These are phyloP conservation scores for Papilio xuthus DNA, from an alignment of 1,140 invertebrate genomes.

Conservation along the genomic window DNA sequence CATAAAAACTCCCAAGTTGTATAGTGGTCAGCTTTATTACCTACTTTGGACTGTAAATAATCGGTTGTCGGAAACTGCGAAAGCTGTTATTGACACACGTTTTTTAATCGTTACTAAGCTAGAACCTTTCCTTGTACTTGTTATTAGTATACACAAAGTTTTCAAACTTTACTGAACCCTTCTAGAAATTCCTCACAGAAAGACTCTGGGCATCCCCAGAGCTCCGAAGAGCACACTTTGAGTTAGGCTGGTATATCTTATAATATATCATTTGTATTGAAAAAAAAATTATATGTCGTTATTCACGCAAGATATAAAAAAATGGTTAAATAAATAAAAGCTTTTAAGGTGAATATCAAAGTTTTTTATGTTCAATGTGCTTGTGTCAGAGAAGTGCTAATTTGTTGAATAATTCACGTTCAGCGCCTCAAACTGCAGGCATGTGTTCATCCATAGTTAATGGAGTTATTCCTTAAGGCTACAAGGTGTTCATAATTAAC, in stretches of 20 bases:
- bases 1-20: background rate
- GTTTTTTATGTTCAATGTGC: constrained; percentile 1
- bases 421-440: background rate
- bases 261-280: no score
- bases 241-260: no score
- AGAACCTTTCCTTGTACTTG: no score
- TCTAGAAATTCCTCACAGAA: no score
- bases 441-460: background rate
- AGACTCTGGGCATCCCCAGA: no score
- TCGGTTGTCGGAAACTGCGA: background rate
- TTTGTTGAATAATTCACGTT: constrained; percentile 32
- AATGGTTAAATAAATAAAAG: background rate
- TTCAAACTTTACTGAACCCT: no score
- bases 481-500: constrained; percentile 51
- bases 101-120: no score
- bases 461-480: constrained; percentile 29
- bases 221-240: no score
- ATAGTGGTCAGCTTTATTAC: background rate
- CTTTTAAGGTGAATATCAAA: background rate
- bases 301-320: background rate
- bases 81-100: background rate
- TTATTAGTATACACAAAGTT: no score
- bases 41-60: background rate
- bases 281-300: background rate
- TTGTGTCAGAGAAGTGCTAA: constrained; percentile 29